phyloP scores from a whole-genome alignment of 2,113 vertebrate species.

The Vulpes lagopus region DNA sequence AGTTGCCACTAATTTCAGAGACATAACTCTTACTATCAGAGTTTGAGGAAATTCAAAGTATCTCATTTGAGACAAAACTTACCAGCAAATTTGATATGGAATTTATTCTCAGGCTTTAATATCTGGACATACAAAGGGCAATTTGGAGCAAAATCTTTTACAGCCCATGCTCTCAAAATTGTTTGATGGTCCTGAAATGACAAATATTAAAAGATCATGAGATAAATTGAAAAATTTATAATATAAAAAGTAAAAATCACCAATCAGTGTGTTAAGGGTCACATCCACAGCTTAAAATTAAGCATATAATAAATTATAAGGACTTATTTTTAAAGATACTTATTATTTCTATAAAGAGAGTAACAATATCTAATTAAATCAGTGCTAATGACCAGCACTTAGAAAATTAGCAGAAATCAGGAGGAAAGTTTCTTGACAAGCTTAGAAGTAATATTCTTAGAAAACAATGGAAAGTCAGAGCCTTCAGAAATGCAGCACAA shows the following conservation, averaged over 20 bases:
- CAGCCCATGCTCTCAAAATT: constrained; percentile 98
- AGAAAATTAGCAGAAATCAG: not conserved
- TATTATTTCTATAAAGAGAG: not conserved
- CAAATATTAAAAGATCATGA: constrained; percentile 29
- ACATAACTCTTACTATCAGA: not conserved
- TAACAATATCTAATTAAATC: not conserved
- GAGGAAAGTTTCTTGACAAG: not conserved
- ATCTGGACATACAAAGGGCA: constrained; percentile 98
- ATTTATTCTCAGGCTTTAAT: constrained; percentile 98
- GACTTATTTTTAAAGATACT: not conserved
- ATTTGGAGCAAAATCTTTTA: constrained; percentile 98
- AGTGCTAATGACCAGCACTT: not conserved
- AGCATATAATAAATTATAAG: not conserved
- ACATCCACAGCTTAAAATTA: not conserved
- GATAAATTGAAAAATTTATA: not conserved
- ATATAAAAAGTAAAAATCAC: not conserved
- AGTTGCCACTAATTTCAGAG: not conserved
- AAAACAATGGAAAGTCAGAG: not conserved
- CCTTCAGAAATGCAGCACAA: not conserved
- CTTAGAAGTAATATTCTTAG: not conserved
- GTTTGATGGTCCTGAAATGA: constrained; percentile 96
- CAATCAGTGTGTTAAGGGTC: not conserved
- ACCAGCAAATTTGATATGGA: constrained; percentile 99
- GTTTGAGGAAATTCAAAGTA: not conserved
- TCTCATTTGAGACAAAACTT: constrained; percentile 74